Conservation (phyloP, 2,113 vertebrate species). For the Gymnocephalus cernua region DNA sequence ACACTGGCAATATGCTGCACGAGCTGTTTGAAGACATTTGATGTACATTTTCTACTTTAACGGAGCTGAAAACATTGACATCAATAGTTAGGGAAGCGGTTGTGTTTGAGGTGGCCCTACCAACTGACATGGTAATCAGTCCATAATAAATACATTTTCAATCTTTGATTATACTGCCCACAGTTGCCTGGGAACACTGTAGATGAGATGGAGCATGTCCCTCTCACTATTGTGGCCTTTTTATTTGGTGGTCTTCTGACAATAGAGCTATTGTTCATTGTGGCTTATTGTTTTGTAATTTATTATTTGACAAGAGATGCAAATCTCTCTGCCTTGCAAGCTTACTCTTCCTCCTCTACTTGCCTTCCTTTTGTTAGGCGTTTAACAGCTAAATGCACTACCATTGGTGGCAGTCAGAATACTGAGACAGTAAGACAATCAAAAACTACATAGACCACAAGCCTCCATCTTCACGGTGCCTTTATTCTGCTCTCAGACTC, state of each 20-base stretch:
- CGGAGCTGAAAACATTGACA: not conserved
- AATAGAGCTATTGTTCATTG: no score
- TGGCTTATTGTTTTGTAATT: no score
- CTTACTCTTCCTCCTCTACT: not conserved
- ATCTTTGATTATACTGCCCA: not conserved
- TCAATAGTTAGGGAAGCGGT: not conserved
- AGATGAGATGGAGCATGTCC: no score
- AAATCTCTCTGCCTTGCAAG: not conserved
- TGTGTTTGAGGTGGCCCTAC: no score
- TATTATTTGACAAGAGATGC: not conserved
- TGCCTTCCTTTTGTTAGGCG: not conserved
- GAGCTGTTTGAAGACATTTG: not conserved
- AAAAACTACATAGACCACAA: not conserved
- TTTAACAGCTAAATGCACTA: not conserved
- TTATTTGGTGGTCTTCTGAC: no score
- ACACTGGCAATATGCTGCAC: not conserved
- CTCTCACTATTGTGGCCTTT: no score
- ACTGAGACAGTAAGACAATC: conserved; percentile 1
- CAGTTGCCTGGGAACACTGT: not conserved
- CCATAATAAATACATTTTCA: not conserved
- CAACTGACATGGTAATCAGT: not conserved
- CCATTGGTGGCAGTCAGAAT: not conserved
- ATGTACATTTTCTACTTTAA: not conserved
- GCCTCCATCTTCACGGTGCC: not conserved
- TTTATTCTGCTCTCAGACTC: conserved; percentile 4